Evolutionary conservation across 1,140 invertebrate species (phyloP), one percentile per base, ranked within the genome.

Genomic region (Drosophila mauritiana): DNA sequence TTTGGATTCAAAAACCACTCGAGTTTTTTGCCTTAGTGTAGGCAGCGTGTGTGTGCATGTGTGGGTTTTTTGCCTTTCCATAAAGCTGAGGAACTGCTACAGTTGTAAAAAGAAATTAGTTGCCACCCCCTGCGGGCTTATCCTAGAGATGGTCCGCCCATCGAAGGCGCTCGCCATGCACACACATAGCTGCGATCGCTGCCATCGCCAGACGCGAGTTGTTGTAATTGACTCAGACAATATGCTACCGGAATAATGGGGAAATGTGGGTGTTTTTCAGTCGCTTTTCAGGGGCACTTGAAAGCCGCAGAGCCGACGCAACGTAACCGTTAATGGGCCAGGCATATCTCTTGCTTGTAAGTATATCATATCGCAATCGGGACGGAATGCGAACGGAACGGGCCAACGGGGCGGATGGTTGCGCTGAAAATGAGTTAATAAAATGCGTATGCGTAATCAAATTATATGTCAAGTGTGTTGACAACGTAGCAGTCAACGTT

Each of bases 391-490:
- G 42, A 20, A 3, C 3, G 3, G n/a, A 49, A 49, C n/a, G 56
- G 52, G 76, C 40, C 36, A 22, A 48, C 45, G 56, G 40, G 34
- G 36, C n/a, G 55, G 53, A 36, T 22, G 37, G 39, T 45, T 39
- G 43, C 48, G 64, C 75, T 82, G 73, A 88, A 88, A 88, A 88
- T 89, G 84, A 89, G 84, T 89, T 89, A 89, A 89, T 89, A 89
- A 88, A 89, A 89, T 89, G 84, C 84, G 84, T 89, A 80, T 90
- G 67, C 84, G 84, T 89, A 89, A 89, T 89, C 84, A 88, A 89
- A 88, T 88, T 89, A 88, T 88, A 89, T 88, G 84, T 88, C 84
- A 88, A 88, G 84, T 88, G 84, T 88, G 84, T 89, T 88, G 84
- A 88, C 84, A 88, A 83, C 84, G 80, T 80, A 74, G 82, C 84